These are phyloP conservation scores for Hesperophylax magnus DNA, from an alignment of 1,140 invertebrate genomes.

Conservation along the genomic window DNA sequence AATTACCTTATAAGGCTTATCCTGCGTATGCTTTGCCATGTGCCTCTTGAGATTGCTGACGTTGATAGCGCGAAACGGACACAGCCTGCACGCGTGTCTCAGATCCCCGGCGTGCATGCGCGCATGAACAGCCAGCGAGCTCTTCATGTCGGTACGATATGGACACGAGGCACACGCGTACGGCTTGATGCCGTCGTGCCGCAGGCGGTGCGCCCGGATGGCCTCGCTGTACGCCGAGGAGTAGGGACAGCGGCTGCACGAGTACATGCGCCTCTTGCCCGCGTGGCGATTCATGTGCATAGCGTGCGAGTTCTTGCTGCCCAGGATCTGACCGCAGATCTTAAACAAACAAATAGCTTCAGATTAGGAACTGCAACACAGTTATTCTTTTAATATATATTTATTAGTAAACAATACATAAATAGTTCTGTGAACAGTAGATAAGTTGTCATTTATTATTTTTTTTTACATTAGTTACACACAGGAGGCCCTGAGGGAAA, in stretches of 20 bases:
- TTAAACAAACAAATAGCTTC: too few relatives aligned
- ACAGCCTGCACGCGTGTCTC: not conserved
- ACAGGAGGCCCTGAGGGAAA: too few relatives aligned
- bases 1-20: not conserved
- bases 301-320: not conserved
- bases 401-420: too few relatives aligned
- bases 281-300: not conserved
- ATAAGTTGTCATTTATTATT: too few relatives aligned
- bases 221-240: not conserved
- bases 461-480: too few relatives aligned
- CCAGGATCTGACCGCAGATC: constrained; percentile 19
- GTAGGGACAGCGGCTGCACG: constrained; percentile 5
- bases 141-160: constrained; percentile 4
- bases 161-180: not conserved
- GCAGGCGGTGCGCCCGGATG: not conserved
- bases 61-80: not conserved
- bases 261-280: not conserved
- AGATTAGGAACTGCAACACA: too few relatives aligned
- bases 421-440: too few relatives aligned
- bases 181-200: constrained; percentile 23
- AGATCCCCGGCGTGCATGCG: not conserved
- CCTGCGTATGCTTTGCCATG: not conserved
- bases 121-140: not conserved
- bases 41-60: constrained; percentile 19
- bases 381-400: too few relatives aligned